phyloP scores from a whole-genome alignment of 2,888 invertebrate genomes.

The Diaperis boleti region DNA sequence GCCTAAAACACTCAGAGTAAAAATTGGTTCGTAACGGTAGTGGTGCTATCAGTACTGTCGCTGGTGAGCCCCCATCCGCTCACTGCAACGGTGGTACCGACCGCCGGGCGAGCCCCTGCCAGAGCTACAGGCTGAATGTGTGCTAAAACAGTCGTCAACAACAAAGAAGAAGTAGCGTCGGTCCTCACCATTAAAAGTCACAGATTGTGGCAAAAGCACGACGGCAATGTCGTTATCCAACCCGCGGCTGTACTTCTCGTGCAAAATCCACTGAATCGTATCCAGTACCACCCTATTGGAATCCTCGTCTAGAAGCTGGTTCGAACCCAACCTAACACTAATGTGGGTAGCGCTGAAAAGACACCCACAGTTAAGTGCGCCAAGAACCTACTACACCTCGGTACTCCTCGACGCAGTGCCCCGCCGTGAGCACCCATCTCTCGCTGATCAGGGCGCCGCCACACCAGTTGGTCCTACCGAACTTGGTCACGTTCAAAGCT shows the following conservation, averaged over 20 bases:
- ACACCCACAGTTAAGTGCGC: background rate
- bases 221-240: background rate
- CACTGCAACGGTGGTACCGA: constrained; percentile 2
- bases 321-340: background rate
- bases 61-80: constrained; percentile 9
- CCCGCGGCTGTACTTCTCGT: background rate
- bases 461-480: background rate
- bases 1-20: background rate
- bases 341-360: background rate
- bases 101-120: too few relatives aligned
- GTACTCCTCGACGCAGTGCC: constrained; percentile 17
- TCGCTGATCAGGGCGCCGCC: constrained; percentile 17
- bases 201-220: background rate
- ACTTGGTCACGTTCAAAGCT: background rate
- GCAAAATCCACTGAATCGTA: background rate
- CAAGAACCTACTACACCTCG: background rate
- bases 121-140: background rate
- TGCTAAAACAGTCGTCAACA: background rate
- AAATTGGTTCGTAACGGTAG: background rate
- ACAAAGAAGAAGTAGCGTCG: too few relatives aligned
- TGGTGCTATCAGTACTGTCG: background rate
- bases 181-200: constrained; percentile 7
- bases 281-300: background rate
- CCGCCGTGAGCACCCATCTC: constrained; percentile 22
- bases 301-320: background rate